Evolutionary conservation across 2,113 vertebrate species (phyloP), one percentile per base, ranked within the genome.

Genomic region (Mesembrinibis cayennensis): DNA sequence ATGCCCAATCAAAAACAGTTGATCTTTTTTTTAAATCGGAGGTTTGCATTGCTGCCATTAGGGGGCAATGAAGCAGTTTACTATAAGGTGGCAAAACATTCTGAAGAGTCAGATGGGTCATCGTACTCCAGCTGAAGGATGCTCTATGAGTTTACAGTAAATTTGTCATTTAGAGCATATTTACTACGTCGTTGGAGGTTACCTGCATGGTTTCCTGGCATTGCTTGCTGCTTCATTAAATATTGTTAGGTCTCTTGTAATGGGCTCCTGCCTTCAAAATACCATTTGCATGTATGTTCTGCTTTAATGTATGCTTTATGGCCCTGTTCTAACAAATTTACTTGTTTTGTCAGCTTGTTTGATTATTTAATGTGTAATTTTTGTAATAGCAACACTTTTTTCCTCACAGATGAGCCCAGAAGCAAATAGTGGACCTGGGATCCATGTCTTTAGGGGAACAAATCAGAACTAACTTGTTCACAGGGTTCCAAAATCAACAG

Each of bases 31-130:
- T 85, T 76, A 2, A 65, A 44, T 8, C 0, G 1, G 44, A n/a
- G 4, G n/a, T 80, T 73, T 96, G 29, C 65, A 66, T 34, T 91
- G 62, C 71, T 89, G 76, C 97, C 97, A 87, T 73, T 58, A 97
- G 97, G 93, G 98, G 95, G 96, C 97, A 95, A 76, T 47, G 69
- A 70, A 47, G 71, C 82, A 61, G 49, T 56, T 95, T 89, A 79
- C 23, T 45, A 87, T 55, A 93, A 45, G 58, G 26, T 13, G 77
- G 59, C 49, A 71, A 89, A 95, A 83, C 27, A 26, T 10, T 66
- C 15, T 29, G 53, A 38, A 16, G 50, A 62, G 25, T 76, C 86
- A 89, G 52, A 58, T 10, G 15, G 78, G 67, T 70, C 65, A 49
- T 29, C 9, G 4, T 59, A 79, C 81, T 73, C 52, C 77, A 91